phyloP scores from a whole-genome alignment of 2,113 vertebrate species.

The Mus spicilegus region DNA sequence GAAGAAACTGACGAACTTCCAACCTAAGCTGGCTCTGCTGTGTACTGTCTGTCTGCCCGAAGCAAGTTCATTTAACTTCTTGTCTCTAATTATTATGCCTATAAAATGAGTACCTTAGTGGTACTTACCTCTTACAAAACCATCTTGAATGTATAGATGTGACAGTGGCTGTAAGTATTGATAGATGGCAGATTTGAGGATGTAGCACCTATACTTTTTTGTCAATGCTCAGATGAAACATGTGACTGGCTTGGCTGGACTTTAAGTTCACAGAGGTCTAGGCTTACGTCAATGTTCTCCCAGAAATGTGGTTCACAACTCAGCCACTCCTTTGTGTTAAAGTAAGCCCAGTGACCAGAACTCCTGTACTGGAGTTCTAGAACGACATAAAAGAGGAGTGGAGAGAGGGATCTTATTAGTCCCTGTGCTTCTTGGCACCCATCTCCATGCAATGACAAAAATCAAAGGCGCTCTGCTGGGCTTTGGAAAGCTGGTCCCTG shows the following conservation, averaged over 20 bases:
- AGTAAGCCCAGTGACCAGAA: slow-evolving; percentile 66
- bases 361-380: slow-evolving; percentile 61
- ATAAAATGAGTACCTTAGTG: neutral
- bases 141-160: neutral
- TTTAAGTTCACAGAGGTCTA: neutral
- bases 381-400: slow-evolving; percentile 78
- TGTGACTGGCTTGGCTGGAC: slow-evolving; percentile 5
- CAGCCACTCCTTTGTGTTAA: slow-evolving; percentile 63
- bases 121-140: neutral
- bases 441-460: slow-evolving; percentile 85
- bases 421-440: slow-evolving; percentile 81
- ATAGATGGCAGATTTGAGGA: neutral
- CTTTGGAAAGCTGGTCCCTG: slow-evolving; percentile 78
- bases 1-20: neutral
- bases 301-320: slow-evolving; percentile 66
- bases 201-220: neutral
- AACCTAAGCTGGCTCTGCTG: slow-evolving; percentile 1
- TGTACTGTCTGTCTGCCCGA: slow-evolving; percentile 13
- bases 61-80: neutral
- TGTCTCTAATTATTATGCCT: slow-evolving; percentile 27
- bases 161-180: neutral
- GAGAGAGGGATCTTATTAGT: slow-evolving; percentile 88
- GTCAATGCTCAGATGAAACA: neutral
- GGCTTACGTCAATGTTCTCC: neutral
- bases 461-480: slow-evolving; percentile 57